These are phyloP conservation scores for Paraplagusia blochii DNA, from an alignment of 2,113 vertebrate genomes.

Conservation along the genomic window DNA sequence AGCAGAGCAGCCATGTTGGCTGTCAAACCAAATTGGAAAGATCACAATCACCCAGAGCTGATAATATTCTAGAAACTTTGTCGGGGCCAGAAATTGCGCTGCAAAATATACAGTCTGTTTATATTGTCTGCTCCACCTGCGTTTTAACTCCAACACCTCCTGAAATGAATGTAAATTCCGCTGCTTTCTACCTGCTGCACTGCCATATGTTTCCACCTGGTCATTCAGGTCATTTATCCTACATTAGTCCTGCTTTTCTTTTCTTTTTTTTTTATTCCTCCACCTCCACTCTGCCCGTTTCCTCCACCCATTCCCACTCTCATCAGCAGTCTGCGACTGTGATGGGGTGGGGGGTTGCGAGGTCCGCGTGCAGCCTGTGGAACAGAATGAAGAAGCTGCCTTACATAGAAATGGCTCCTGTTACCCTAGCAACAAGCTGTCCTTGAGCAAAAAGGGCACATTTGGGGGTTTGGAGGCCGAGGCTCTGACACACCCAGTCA, in stretches of 20 bases:
- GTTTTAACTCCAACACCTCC: slow-evolving; percentile 19
- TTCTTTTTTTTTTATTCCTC: slow-evolving; percentile 8
- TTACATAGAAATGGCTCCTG: slow-evolving; percentile 59
- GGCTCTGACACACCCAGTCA: slow-evolving; percentile 42
- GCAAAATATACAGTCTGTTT: slow-evolving; percentile 25
- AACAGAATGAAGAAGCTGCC: slow-evolving; percentile 56
- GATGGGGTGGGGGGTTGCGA: slow-evolving; percentile 27
- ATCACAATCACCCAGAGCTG: slow-evolving; percentile 41
- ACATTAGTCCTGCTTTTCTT: slow-evolving; percentile 20
- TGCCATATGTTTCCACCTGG: slow-evolving; percentile 6
- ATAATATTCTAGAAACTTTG: slow-evolving; percentile 30
- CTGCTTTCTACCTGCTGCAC: neutral
- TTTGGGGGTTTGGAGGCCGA: slow-evolving; percentile 45
- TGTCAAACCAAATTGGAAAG: slow-evolving; percentile 27
- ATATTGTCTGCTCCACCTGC: slow-evolving; percentile 13
- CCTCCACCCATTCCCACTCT: slow-evolving; percentile 28
- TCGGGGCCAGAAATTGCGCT: slow-evolving; percentile 16
- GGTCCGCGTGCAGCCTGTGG: slow-evolving; percentile 61
- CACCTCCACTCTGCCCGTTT: slow-evolving; percentile 5
- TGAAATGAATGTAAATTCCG: slow-evolving; percentile 13
- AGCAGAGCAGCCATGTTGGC: slow-evolving; percentile 9
- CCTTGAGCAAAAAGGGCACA: slow-evolving; percentile 56
- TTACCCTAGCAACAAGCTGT: slow-evolving; percentile 68
- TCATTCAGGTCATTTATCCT: slow-evolving; percentile 31
- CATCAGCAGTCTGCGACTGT: slow-evolving; percentile 61